phyloP scores from a whole-genome alignment of 2,797 vertebrate genomes.

The Tragelaphus oryx region DNA sequence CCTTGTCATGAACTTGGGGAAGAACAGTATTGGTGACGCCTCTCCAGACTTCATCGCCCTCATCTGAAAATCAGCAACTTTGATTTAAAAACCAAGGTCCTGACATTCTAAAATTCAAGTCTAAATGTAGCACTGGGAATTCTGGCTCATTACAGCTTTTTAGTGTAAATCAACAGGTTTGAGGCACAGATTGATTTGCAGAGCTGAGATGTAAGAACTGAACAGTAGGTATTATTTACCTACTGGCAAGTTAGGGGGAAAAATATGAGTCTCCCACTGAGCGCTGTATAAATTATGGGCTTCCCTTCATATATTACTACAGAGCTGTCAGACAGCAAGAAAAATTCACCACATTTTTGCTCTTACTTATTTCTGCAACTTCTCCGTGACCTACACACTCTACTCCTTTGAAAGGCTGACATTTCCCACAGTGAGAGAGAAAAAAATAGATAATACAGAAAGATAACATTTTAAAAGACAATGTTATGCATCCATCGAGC shows the following conservation, averaged over 20 bases:
- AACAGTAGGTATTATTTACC: constrained; percentile 29
- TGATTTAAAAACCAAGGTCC: neutral
- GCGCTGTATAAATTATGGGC: neutral
- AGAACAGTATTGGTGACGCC: neutral
- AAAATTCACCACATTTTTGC: constrained; percentile 10
- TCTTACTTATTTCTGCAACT: constrained; percentile 34
- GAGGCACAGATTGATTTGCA: constrained; percentile 28
- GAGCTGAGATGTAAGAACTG: constrained; percentile 23
- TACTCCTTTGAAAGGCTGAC: constrained; percentile 43
- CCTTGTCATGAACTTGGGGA: neutral
- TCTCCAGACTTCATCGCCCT: neutral
- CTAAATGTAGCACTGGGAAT: neutral
- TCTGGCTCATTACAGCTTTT: constrained; percentile 34
- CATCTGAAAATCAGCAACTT: neutral
- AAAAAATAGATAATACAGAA: constrained; percentile 27
- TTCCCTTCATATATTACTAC: neutral
- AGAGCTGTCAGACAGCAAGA: constrained; percentile 17
- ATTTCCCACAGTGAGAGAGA: constrained; percentile 34
- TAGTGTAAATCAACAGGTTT: constrained; percentile 48
- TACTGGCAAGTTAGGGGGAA: neutral
- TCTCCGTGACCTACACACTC: constrained; percentile 16
- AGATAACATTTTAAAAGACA: constrained; percentile 40
- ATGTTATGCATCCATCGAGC: neutral
- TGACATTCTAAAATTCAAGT: neutral
- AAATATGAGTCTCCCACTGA: constrained; percentile 9